phyloP scores from a whole-genome alignment of 2,888 invertebrate genomes.

The Meghimatium bilineatum region DNA sequence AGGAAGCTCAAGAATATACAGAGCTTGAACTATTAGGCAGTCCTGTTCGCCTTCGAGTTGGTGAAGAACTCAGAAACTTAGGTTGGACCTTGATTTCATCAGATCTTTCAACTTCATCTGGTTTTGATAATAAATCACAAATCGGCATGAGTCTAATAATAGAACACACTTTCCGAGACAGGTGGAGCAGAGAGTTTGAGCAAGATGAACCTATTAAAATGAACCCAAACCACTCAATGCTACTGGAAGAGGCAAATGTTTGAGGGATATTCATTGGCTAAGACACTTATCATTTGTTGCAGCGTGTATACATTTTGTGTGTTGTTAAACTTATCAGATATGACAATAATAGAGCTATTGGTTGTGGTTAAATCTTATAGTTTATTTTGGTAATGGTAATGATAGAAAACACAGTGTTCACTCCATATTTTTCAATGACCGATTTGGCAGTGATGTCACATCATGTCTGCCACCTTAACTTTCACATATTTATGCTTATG shows the following conservation, averaged over 20 bases:
- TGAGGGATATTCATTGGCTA: background rate
- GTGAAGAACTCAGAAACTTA: constrained; percentile 69
- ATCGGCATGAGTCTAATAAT: constrained; percentile 65
- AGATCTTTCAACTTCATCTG: constrained; percentile 72
- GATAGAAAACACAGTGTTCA: no score
- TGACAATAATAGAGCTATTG: background rate
- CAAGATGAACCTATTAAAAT: constrained; percentile 38
- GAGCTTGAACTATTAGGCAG: constrained; percentile 73
- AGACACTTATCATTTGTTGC: background rate
- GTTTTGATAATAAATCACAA: constrained; percentile 59
- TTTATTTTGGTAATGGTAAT: no score
- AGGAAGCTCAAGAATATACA: constrained; percentile 68
- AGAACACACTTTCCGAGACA: constrained; percentile 73
- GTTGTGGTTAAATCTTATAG: background rate
- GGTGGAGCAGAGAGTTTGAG: constrained; percentile 61
- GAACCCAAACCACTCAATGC: constrained; percentile 38
- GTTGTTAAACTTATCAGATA: background rate
- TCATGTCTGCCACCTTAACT: no score
- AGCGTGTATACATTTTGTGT: background rate
- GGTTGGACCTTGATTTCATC: constrained; percentile 71
- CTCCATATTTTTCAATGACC: no score
- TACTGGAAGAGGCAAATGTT: constrained; percentile 45
- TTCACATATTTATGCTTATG: no score
- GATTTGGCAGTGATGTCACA: no score
- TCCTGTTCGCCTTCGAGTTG: constrained; percentile 70